These are phyloP conservation scores for Neogobius melanostomus DNA, from an alignment of 2,113 vertebrate species.

Conservation along the genomic window DNA sequence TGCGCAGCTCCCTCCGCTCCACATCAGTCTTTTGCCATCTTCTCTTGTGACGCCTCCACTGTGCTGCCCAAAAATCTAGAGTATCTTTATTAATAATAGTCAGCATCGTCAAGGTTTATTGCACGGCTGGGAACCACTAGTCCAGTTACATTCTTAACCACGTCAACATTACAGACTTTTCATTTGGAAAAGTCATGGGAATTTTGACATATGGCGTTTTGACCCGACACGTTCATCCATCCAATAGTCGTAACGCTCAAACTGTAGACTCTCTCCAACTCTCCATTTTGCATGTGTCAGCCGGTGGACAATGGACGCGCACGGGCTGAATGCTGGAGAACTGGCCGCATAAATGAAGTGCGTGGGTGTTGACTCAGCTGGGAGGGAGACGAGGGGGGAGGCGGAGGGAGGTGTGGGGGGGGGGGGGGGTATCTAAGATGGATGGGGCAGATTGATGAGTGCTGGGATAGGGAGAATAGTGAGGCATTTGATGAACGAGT, in stretches of 20 bases:
- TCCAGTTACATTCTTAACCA: not conserved
- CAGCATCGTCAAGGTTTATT: too few species aligned
- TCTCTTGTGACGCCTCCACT: too few species aligned
- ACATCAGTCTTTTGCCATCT: too few species aligned
- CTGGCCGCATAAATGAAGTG: slow-evolving; percentile 71
- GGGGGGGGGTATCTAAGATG: slow-evolving; percentile 30
- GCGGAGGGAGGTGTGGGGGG: too few species aligned
- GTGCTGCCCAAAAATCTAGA: too few species aligned
- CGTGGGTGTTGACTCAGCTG: slow-evolving; percentile 80
- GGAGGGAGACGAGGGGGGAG: slow-evolving; percentile 44
- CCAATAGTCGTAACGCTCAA: not conserved
- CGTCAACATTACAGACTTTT: not conserved
- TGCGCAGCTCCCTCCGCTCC: too few species aligned
- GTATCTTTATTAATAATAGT: too few species aligned
- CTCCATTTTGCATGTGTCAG: slow-evolving; percentile 21
- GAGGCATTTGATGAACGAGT: slow-evolving; percentile 77
- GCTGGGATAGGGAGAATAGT: slow-evolving; percentile 62
- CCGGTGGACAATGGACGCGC: slow-evolving; percentile 36
- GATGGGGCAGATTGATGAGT: slow-evolving; percentile 69
- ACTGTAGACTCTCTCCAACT: not conserved
- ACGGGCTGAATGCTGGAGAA: slow-evolving; percentile 34
- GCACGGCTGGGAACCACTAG: too few species aligned
- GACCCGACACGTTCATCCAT: not conserved
- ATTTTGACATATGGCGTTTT: slow-evolving; percentile 1
- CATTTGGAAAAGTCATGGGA: not conserved